Base-by-base conservation (phyloP, 1,140 invertebrate species). In the Drosophila obscura region DNA sequence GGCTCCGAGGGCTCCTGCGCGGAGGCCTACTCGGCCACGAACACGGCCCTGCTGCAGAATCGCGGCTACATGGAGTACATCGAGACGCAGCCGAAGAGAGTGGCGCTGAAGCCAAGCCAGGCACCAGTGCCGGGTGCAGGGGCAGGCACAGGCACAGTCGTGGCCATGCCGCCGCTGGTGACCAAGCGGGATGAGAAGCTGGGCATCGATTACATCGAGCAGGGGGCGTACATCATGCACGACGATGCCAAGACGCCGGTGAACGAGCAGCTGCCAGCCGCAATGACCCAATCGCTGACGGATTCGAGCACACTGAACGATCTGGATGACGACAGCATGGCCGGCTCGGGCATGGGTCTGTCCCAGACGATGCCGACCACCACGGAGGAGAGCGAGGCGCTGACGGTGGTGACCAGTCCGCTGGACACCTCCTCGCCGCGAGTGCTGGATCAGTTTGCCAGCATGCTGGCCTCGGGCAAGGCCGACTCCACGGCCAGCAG, bases 61-160 rank as follows among this genome's bases (percentile, higher is more conserved):
- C 93, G 94, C 26, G 95, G 95, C 0, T 96, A 96, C 72, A 92
- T 96, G 48, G 93, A 95, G 62, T 95, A 95, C 77, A 95, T 95
- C 0, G 94, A 95, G 63, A 48, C 75, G 5, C 53, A 66, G 41
- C 77, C 76, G 4, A 87, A 75, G 4, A 73, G 71, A 11, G 4
- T 39, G 4, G 1, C 35, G 15, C 19, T 31, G 22, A 56, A 65
- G 0, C 51, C 63, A 19, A 45, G 52, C 19, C 9, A 19, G 6
- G 73, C 49, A 73, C 50, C 52, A 26, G 44, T 13, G 3, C 49
- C 75, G 15, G 9, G 16, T 5, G 4, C 43, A 16, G 9, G 16
- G 4, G 4, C 43, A 15, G 58, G 31, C 16, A 41, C 44, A 19
- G 15, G 0, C 44, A 11, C 35, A 52, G 57, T 15, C 9, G 6